Evolutionary conservation across 2,113 vertebrate genomes (phyloP).

Genomic region (Tylochromis polylepis): DNA sequence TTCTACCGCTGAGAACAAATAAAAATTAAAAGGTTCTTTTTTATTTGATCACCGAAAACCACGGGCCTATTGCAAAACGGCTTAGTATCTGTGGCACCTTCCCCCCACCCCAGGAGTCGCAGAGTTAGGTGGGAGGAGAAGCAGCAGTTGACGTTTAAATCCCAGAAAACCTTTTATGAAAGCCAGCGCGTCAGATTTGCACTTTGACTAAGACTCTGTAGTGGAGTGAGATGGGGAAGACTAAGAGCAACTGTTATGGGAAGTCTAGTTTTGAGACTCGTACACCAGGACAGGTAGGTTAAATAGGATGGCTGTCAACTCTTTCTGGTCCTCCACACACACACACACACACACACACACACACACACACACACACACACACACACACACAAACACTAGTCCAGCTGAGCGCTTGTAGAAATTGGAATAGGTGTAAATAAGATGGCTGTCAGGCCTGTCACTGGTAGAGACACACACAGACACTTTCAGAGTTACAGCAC

Average conservation of each 20-base stretch:
- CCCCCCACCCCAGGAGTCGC: neutral
- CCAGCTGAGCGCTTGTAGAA: constrained; percentile 57
- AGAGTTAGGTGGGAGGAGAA: neutral
- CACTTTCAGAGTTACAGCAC: constrained; percentile 25
- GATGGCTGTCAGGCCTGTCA: constrained; percentile 67
- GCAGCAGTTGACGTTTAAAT: neutral
- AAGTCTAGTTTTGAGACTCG: constrained; percentile 28
- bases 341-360: neutral
- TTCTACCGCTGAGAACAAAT: constrained; percentile 59
- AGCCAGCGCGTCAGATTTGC: neutral
- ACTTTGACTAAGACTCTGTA: constrained; percentile 28
- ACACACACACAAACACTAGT: constrained; percentile 23
- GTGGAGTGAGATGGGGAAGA: constrained; percentile 5
- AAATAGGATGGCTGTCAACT: constrained; percentile 62
- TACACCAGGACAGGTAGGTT: constrained; percentile 37
- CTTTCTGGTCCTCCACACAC: constrained; percentile 13
- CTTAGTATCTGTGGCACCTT: constrained; percentile 33
- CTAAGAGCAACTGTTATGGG: constrained; percentile 29
- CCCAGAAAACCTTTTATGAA: neutral
- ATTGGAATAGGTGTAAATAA: constrained; percentile 70
- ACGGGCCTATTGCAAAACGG: constrained; percentile 45
- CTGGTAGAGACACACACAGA: constrained; percentile 34
- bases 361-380: neutral
- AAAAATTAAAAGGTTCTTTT: constrained; percentile 75
- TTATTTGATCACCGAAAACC: constrained; percentile 74